Evolutionary conservation across 2,113 vertebrate species (phyloP).

Genomic region (Forbesichthys papilliferus): DNA sequence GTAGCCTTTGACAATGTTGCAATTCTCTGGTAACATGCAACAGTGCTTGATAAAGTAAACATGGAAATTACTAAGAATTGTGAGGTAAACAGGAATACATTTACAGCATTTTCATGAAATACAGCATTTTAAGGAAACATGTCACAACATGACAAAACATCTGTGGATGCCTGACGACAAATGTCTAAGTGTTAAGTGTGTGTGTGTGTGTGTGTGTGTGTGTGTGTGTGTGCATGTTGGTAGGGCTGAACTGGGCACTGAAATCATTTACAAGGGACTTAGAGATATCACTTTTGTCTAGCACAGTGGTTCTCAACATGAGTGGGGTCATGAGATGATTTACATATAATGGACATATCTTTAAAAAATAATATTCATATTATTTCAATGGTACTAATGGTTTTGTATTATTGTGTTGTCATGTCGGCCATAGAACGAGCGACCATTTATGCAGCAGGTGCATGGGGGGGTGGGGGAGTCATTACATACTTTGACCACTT

Average conservation of each 20-base stretch:
- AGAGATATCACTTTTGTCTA: not conserved
- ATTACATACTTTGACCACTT: no score
- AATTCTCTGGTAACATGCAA: not conserved
- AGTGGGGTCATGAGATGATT: no score
- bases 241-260: conserved; percentile 12
- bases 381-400: no score
- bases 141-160: conserved; percentile 1
- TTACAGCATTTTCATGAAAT: not conserved
- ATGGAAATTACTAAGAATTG: no score
- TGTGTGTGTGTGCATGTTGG: not conserved
- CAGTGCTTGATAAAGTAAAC: not conserved
- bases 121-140: not conserved
- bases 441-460: no score
- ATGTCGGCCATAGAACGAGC: no score
- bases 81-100: not conserved
- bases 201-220: conserved; percentile 16
- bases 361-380: no score
- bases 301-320: not conserved
- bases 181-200: conserved; percentile 1
- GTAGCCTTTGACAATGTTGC: not conserved
- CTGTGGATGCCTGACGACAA: not conserved
- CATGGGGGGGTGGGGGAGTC: no score
- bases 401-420: no score
- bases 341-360: no score
- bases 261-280: conserved; percentile 30